phyloP scores from a whole-genome alignment of 2,797 vertebrate genomes.

The Clarias pachynema region DNA sequence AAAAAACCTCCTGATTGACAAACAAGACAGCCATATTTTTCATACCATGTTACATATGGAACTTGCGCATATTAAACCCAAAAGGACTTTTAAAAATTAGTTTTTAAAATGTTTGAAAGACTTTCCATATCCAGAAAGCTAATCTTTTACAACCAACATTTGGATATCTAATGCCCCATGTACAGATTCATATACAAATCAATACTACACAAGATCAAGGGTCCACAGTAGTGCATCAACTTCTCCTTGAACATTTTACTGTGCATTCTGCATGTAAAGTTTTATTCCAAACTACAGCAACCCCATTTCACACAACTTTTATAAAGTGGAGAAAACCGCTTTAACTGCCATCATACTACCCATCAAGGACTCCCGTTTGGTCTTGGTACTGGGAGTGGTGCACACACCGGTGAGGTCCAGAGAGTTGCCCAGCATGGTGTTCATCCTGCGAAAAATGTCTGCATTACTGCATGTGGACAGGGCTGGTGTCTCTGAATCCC shows the following conservation, averaged over 20 bases:
- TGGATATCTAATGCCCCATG: not conserved
- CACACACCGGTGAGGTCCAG: slow-evolving; percentile 95
- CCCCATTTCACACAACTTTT: not conserved
- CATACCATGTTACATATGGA: not conserved
- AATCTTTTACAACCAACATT: not conserved
- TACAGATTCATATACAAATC: not conserved
- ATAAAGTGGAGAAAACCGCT: no score
- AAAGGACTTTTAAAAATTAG: not conserved
- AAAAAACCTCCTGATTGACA: not conserved
- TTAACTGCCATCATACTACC: slow-evolving; percentile 71
- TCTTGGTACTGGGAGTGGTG: slow-evolving; percentile 86
- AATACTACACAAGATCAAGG: not conserved
- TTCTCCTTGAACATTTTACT: no score
- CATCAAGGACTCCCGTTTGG: slow-evolving; percentile 79
- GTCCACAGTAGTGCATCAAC: not conserved
- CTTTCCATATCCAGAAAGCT: not conserved
- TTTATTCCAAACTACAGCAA: not conserved
- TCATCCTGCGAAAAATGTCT: slow-evolving; percentile 93
- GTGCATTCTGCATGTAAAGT: no score
- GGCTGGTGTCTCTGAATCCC: slow-evolving; percentile 84
- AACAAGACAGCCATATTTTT: not conserved
- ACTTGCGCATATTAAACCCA: not conserved
- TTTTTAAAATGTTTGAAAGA: no score
- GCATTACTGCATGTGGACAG: slow-evolving; percentile 96
- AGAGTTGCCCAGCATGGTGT: slow-evolving; percentile 94